Evolutionary conservation across 2,113 vertebrate genomes (phyloP).

Genomic region (Chionomys nivalis): DNA sequence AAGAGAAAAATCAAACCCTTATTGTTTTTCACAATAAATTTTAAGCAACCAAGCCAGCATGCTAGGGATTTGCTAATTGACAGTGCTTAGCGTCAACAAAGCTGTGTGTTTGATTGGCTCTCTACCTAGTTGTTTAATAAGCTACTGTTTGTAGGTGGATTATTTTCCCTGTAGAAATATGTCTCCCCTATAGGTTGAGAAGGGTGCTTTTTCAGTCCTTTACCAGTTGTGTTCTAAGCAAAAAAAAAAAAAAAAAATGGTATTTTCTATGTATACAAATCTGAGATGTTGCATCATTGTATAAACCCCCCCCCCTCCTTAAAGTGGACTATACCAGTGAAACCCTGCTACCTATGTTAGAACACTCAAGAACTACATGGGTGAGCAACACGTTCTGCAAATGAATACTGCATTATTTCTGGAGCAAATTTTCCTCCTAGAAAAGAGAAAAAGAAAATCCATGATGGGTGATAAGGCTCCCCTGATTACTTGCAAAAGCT

Average conservation of each 20-base stretch:
- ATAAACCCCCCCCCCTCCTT: not conserved
- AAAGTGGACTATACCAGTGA: not conserved
- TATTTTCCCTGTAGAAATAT: not conserved
- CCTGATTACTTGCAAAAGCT: constrained; percentile 59
- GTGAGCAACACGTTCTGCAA: not conserved
- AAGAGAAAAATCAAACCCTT: not conserved
- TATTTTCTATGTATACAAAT: not conserved
- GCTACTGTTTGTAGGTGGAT: not conserved
- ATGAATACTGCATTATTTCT: constrained; percentile 41
- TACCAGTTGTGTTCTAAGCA: not conserved
- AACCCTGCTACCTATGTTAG: not conserved
- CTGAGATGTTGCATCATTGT: not conserved
- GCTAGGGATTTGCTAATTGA: not conserved
- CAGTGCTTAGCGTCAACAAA: not conserved
- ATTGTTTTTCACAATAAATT: not conserved
- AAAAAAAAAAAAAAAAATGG: not conserved
- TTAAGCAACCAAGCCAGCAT: not conserved
- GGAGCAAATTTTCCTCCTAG: constrained; percentile 22
- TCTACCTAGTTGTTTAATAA: constrained; percentile 9
- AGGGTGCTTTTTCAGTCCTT: not conserved
- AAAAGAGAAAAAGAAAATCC: not conserved
- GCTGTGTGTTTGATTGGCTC: not conserved
- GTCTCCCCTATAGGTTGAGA: not conserved
- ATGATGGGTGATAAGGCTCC: constrained; percentile 64
- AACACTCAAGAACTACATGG: not conserved